Evolutionary conservation across 1,140 invertebrate species (phyloP), one percentile per base, ranked within the genome.

Genomic region (Drosophila simulans): DNA sequence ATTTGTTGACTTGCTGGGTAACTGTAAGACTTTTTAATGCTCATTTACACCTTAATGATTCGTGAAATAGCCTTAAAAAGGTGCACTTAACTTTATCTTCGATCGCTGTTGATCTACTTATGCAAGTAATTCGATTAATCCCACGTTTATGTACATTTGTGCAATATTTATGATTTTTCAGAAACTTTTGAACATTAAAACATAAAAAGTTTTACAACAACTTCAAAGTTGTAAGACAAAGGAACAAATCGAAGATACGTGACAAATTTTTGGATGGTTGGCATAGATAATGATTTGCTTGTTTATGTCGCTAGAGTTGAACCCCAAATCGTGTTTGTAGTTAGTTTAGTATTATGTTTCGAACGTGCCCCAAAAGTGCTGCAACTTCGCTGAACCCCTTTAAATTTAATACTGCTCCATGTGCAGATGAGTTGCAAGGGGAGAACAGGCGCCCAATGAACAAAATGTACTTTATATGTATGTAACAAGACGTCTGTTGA

Each of bases 391-490:
- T 10, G 17, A 45, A 22, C 17, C 43, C 56, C 31, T 15, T 48
- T 22, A 12, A 15, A 20, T 58, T 57, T 57, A 20, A 22, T 20
- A 34, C 17, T 52, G 35, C 34, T 31, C 13, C 48, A 39, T 34
- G 25, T 7, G 4, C 13, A 54, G 34, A 17, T 15, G 12, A 46
- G 46, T 22, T 34, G 13, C 22, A 12, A 31, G 12, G 37, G 13
- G 17, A 45, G 63, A 68, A 46, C 48, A 49, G 45, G 53, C 40
- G 49, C 42, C 59, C 51, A 60, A 76, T 76, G 51, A 62, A 54
- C 73, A 81, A 79, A 75, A 81, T 46, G 73, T 85, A 65, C 77
- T 85, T 81, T 88, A 84, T 70, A 86, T 82, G 68, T 70, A 86
- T 82, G 68, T 79, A 86, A 79, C 78, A 78, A 82, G 60, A 59